A percentile compares a stretch with the other conserved stretches of the same genome.
Conservation (phyloP, 2,888 invertebrate species). For the Chironomus riparius region DNA sequence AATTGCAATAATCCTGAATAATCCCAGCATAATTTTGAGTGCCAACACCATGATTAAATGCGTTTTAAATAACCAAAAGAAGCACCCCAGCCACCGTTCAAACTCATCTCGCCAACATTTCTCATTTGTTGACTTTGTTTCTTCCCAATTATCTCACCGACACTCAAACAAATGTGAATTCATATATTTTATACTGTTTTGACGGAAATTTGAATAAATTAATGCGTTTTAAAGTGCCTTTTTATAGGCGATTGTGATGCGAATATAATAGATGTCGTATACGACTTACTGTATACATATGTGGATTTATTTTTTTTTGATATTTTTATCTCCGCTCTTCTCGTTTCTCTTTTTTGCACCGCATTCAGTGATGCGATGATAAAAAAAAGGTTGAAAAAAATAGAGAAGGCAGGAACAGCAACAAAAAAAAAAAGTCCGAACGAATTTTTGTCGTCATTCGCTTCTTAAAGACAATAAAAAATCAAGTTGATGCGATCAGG, state of each 20-base stretch:
- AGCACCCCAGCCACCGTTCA: too few species aligned
- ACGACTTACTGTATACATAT: neutral
- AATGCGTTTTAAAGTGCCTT: neutral
- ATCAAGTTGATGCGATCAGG: slow-evolving; percentile 14
- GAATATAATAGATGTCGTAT: neutral
- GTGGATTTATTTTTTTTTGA: neutral
- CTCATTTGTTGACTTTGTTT: too few species aligned
- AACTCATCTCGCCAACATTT: too few species aligned
- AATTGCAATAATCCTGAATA: too few species aligned
- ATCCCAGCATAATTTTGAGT: too few species aligned
- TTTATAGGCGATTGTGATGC: neutral
- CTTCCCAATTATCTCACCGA: neutral
- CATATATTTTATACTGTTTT: neutral
- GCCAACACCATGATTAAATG: too few species aligned
- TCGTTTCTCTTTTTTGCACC: neutral
- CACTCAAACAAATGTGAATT: neutral
- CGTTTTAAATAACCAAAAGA: too few species aligned
- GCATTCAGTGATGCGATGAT: neutral
- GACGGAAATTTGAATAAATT: neutral
- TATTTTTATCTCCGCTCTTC: neutral
- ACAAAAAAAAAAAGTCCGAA: neutral
- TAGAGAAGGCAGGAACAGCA: neutral
- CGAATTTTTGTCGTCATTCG: neutral
- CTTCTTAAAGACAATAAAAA: slow-evolving; percentile 1
- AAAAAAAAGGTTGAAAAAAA: neutral